A percentile compares a stretch with the other conserved stretches of the same genome.
These are phyloP conservation scores for Mellivora capensis DNA, from an alignment of 2,113 vertebrate genomes.

Conservation along the genomic window DNA sequence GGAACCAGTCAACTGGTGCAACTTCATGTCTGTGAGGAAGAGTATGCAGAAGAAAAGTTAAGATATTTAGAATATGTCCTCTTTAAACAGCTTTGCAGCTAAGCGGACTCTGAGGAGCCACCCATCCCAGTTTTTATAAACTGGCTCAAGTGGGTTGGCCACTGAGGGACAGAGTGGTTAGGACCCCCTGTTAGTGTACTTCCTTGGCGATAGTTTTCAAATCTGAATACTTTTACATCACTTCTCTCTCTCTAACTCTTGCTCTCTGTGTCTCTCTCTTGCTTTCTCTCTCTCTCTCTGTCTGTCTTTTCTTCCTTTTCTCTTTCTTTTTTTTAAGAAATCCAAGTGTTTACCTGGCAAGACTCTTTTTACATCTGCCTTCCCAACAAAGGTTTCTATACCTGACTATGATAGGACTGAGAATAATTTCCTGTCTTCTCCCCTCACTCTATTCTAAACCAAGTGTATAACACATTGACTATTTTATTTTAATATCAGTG, in stretches of 20 bases:
- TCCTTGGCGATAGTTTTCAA: not conserved
- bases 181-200: not conserved
- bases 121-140: not conserved
- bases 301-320: not conserved
- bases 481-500: not conserved
- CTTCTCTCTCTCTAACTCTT: not conserved
- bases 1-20: not conserved
- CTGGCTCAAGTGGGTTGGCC: not conserved
- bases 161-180: not conserved
- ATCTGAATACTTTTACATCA: not conserved
- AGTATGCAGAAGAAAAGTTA: not conserved
- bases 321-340: not conserved
- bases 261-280: accelerated
- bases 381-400: not conserved
- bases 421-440: not conserved
- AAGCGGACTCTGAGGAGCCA: not conserved
- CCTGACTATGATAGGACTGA: not conserved
- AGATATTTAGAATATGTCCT: not conserved
- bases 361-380: not conserved
- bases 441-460: not conserved
- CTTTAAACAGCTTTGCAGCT: not conserved
- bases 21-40: not conserved
- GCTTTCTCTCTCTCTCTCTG: too few relatives aligned
- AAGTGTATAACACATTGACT: not conserved
- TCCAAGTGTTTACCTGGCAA: not conserved